Percentiles rank a stretch among this genome's conserved stretches.
These are phyloP conservation scores for Catharus minimus DNA, from an alignment of 2,113 vertebrate species.

Conservation along the genomic window DNA sequence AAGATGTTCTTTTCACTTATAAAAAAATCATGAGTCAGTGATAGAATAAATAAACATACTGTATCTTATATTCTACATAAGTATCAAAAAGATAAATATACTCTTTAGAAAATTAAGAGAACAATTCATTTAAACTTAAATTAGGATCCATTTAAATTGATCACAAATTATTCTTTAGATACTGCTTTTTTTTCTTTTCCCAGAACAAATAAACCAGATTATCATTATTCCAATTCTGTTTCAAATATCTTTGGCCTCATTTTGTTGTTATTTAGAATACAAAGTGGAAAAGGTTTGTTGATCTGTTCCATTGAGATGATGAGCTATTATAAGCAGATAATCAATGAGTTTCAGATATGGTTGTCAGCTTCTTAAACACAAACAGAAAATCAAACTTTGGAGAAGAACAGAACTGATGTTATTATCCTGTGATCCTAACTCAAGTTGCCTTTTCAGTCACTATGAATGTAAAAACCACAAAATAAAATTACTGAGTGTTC, in stretches of 20 bases:
- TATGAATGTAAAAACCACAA: not conserved
- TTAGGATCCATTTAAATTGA: not conserved
- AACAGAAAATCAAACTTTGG: not conserved
- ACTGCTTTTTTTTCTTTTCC: not conserved
- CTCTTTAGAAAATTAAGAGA: not conserved
- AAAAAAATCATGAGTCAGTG: not conserved
- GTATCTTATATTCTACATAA: not conserved
- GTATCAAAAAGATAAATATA: not conserved
- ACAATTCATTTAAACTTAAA: not conserved
- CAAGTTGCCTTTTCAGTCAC: not conserved
- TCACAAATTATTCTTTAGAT: not conserved
- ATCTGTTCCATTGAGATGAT: not conserved
- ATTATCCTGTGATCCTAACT: not conserved
- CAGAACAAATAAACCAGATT: not conserved
- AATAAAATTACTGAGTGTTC: not conserved
- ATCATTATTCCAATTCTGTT: not conserved
- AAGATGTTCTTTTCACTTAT: not conserved
- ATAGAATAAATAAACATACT: not conserved
- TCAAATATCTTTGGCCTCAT: not conserved
- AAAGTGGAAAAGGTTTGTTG: not conserved
- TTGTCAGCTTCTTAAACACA: not conserved
- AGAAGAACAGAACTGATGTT: not conserved
- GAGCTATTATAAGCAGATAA: not conserved
- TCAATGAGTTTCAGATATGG: constrained; percentile 20
- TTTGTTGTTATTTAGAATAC: not conserved